Conservation (phyloP, 2,113 vertebrate species). For the Brienomyrus longianalis region DNA sequence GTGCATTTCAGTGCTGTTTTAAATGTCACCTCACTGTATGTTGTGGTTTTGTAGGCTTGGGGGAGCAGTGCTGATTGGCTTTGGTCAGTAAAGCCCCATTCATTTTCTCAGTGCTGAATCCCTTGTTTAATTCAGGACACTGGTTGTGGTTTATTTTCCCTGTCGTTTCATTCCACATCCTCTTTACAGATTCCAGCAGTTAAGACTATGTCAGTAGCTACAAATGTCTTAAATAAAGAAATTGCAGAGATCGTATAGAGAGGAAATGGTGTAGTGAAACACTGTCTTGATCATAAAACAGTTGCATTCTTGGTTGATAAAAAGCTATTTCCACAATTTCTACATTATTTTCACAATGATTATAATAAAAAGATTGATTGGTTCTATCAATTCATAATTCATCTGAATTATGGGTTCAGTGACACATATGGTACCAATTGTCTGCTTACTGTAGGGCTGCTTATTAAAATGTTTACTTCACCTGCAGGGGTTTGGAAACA, state of each 20-base stretch:
- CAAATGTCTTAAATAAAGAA: background rate
- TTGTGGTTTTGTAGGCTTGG: background rate
- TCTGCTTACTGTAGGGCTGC: background rate
- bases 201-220: background rate
- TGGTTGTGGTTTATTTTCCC: background rate
- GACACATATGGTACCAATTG: background rate
- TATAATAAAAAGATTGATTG: background rate
- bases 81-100: background rate
- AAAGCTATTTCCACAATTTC: background rate
- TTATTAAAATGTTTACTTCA: background rate
- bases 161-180: background rate
- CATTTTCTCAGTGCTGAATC: background rate
- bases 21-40: background rate
- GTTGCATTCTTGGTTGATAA: background rate
- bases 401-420: background rate
- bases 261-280: background rate
- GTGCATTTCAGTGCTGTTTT: background rate
- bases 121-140: background rate
- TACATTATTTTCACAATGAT: background rate
- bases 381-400: background rate
- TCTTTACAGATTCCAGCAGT: background rate
- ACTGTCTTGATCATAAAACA: background rate
- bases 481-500: background rate
- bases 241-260: background rate
- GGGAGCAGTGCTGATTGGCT: background rate